A percentile compares a stretch with the other conserved stretches of the same genome.
Evolutionary conservation across 30 jellyfish, hydroid and myxozoan genomes (phyloP).

Genomic region (Hydra vulgaris): DNA sequence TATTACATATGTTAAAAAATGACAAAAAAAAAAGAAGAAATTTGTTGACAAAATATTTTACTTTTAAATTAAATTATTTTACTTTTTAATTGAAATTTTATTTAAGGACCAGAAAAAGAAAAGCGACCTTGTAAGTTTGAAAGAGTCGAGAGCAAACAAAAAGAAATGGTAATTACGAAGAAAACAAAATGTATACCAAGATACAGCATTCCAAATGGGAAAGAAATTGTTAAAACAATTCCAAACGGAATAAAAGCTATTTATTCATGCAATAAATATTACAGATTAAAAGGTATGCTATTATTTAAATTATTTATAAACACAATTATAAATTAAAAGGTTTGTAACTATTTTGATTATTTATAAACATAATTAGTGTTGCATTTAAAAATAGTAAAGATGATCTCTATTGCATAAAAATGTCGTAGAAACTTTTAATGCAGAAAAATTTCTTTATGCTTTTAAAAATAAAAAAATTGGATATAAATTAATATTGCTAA

Average conservation of each 20-base stretch:
- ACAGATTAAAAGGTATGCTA: slow-evolving; percentile 44
- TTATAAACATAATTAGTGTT: too few species aligned
- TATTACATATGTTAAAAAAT: background rate
- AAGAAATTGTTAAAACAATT: slow-evolving; percentile 32
- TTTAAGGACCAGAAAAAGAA: slow-evolving; percentile 11
- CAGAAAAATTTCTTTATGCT: too few species aligned
- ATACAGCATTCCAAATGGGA: slow-evolving; percentile 64
- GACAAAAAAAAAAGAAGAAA: too few species aligned
- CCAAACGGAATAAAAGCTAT: slow-evolving; percentile 45
- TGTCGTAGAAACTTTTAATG: too few species aligned
- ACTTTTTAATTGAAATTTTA: too few species aligned
- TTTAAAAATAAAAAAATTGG: too few species aligned
- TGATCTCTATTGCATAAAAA: too few species aligned
- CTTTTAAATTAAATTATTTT: too few species aligned
- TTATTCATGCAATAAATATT: slow-evolving; percentile 58
- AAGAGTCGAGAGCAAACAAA: slow-evolving; percentile 36
- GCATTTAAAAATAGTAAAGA: too few species aligned
- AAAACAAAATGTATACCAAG: slow-evolving; percentile 50
- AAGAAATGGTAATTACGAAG: slow-evolving; percentile 17
- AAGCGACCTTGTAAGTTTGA: slow-evolving; percentile 8
- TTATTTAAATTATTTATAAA: background rate
- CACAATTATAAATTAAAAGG: background rate
- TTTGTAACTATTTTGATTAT: too few species aligned
- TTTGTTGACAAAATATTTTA: too few species aligned
- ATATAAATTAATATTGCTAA: too few species aligned